Conservation (phyloP, 2,113 vertebrate genomes). For the Ammodytes marinus region DNA sequence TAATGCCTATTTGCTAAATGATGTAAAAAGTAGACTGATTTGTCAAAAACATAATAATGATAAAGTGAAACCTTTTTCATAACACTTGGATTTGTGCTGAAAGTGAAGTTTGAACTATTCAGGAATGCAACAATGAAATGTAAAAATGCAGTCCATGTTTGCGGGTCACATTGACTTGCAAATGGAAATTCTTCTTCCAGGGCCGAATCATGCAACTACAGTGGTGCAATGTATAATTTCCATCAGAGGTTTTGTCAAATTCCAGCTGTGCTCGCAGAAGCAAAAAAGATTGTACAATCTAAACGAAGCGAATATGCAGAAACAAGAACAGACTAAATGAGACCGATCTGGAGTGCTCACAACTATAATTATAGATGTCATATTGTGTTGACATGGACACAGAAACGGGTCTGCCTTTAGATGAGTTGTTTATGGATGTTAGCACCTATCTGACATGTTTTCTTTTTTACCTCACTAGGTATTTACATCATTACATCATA, state of each 20-base stretch:
- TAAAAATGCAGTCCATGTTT: not conserved
- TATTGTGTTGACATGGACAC: constrained; percentile 51
- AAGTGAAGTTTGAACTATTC: not conserved
- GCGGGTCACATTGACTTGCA: not conserved
- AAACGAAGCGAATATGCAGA: constrained; percentile 9
- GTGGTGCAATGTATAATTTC: not conserved
- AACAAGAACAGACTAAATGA: constrained; percentile 9
- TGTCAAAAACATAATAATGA: not conserved
- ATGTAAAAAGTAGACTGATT: not conserved
- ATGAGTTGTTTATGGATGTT: constrained; percentile 23
- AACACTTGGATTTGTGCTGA: not conserved
- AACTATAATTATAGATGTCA: constrained; percentile 37
- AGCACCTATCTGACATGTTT: not conserved
- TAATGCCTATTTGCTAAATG: not conserved
- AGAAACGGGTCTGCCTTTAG: constrained; percentile 31
- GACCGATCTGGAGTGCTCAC: not conserved
- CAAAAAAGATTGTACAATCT: not conserved
- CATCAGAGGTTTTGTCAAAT: constrained; percentile 1
- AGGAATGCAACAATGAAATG: not conserved
- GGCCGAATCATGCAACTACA: not conserved
- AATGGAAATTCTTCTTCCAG: not conserved
- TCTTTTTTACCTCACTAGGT: not conserved
- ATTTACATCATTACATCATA: not conserved
- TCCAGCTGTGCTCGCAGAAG: not conserved
- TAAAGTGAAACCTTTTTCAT: not conserved